Evolutionary conservation across 2,113 vertebrate species (phyloP).

Genomic region (Glareola pratincola): DNA sequence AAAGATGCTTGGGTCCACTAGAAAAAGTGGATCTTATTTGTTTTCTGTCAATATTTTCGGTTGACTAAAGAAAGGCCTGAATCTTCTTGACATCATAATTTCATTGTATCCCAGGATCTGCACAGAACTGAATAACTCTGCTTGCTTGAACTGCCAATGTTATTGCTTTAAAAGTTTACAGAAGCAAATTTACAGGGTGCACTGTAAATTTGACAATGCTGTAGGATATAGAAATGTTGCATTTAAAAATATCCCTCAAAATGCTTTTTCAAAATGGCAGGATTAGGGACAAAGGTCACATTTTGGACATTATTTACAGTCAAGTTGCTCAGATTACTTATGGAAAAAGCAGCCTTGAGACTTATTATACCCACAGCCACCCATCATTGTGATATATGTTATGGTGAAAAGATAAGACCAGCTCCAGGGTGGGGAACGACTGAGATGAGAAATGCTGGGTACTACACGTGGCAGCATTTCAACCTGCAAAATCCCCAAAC

Average conservation of each 20-base stretch:
- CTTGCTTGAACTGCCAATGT: constrained; percentile 43
- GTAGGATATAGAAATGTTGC: not conserved
- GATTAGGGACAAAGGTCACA: constrained; percentile 12
- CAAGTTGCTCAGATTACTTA: constrained; percentile 13
- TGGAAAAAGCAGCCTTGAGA: not conserved
- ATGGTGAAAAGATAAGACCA: not conserved
- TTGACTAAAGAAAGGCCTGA: constrained; percentile 15
- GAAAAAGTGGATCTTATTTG: constrained; percentile 30
- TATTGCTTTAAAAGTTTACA: constrained; percentile 35
- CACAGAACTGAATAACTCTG: constrained; percentile 36
- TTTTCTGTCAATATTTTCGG: not conserved
- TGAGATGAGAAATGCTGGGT: not conserved
- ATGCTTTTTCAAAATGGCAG: constrained; percentile 4
- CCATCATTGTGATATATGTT: not conserved
- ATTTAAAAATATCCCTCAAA: constrained; percentile 6
- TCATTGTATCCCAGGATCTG: constrained; percentile 10
- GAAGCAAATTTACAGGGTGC: not conserved
- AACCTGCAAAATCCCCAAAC: not conserved
- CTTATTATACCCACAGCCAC: not conserved
- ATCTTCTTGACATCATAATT: constrained; percentile 49
- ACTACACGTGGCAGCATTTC: not conserved
- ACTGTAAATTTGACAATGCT: constrained; percentile 34
- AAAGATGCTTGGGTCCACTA: not conserved
- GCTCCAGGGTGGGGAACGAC: not conserved
- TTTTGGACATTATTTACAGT: constrained; percentile 29